phyloP scores from a whole-genome alignment of 2,113 vertebrate genomes.

The Ameiurus melas region DNA sequence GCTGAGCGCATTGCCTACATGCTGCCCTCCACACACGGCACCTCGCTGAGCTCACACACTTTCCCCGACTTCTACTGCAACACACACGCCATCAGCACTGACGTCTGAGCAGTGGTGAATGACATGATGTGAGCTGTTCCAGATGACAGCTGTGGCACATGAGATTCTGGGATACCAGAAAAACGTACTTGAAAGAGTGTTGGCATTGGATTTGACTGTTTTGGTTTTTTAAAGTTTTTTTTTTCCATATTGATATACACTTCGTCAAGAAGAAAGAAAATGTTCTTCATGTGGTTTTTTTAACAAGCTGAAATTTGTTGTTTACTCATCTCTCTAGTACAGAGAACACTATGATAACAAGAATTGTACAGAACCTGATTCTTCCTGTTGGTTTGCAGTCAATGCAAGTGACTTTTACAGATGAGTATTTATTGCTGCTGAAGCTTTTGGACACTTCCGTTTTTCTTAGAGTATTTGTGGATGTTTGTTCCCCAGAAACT shows the following conservation, averaged over 20 bases:
- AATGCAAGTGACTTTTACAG: not conserved
- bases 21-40: slow-evolving; percentile 76
- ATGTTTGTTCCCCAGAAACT: slow-evolving; percentile 8
- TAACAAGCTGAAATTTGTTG: not conserved
- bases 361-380: not conserved
- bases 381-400: not conserved
- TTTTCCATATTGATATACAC: not conserved
- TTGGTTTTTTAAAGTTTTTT: not conserved
- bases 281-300: not conserved
- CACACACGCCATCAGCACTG: slow-evolving; percentile 89
- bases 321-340: slow-evolving; percentile 7
- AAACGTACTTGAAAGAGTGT: not conserved
- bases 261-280: not conserved
- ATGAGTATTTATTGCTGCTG: slow-evolving; percentile 23
- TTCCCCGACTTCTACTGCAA: slow-evolving; percentile 80
- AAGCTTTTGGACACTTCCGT: slow-evolving; percentile 5
- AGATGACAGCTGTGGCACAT: not conserved
- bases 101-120: slow-evolving; percentile 75
- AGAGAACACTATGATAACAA: not conserved
- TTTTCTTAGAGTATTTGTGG: not conserved
- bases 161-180: not conserved
- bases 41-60: slow-evolving; percentile 77
- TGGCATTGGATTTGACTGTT: not conserved
- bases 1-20: slow-evolving; percentile 83
- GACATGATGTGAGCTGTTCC: not conserved